phyloP scores from a whole-genome alignment of 2,797 vertebrate species.

The Argya squamiceps region DNA sequence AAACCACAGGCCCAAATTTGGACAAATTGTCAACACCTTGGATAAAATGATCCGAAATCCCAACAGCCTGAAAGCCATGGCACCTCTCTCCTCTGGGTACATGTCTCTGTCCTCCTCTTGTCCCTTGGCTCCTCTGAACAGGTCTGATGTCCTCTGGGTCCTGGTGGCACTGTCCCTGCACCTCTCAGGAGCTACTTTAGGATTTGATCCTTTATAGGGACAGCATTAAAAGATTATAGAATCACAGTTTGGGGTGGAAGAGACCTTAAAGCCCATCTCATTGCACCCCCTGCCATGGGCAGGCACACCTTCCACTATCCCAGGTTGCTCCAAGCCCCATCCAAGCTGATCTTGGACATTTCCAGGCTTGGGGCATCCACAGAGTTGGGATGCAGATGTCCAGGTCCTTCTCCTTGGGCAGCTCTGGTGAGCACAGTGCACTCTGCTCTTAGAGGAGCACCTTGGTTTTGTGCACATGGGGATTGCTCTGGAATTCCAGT shows the following conservation, averaged over 20 bases:
- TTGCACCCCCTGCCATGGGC: neutral
- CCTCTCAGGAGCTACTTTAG: neutral
- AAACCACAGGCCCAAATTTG: conserved; percentile 96
- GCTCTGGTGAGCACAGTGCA: neutral
- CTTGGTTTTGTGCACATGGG: fast-evolving
- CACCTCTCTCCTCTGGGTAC: conserved; percentile 94
- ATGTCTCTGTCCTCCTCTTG: neutral
- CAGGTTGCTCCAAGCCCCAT: neutral
- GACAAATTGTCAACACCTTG: conserved; percentile 96
- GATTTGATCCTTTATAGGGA: neutral
- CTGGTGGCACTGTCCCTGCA: neutral
- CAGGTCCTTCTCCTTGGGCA: neutral
- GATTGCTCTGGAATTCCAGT: neutral
- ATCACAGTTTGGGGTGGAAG: neutral
- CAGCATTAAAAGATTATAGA: neutral
- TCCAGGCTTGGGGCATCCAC: neutral
- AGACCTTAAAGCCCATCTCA: neutral
- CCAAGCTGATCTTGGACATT: neutral
- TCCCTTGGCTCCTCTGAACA: neutral
- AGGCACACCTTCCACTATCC: neutral
- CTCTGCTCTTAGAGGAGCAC: neutral
- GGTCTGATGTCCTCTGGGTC: neutral
- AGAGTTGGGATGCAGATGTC: neutral
- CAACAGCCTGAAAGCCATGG: conserved; percentile 97
- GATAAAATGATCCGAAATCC: conserved; percentile 99